Conservation (phyloP, 2,888 invertebrate genomes). For the Macaria liturata region DNA sequence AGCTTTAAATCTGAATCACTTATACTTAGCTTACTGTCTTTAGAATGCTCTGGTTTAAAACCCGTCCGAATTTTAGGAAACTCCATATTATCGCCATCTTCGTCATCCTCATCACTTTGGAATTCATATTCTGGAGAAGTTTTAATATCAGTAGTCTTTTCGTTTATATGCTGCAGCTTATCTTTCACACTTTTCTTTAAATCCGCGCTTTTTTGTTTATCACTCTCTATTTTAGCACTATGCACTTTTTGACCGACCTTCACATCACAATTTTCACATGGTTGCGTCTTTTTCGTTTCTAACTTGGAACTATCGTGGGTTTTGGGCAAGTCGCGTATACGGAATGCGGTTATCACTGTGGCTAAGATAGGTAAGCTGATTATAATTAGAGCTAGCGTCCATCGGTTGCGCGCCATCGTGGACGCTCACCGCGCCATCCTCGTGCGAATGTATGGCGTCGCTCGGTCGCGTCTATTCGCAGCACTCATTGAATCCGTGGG, state of each 20-base stretch:
- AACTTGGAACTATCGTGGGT: constrained; percentile 46
- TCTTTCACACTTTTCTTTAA: constrained; percentile 58
- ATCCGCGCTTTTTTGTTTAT: constrained; percentile 56
- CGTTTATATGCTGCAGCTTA: constrained; percentile 52
- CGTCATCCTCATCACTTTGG: constrained; percentile 53
- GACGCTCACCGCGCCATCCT: constrained; percentile 78
- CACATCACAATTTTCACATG: constrained; percentile 74
- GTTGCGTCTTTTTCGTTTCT: constrained; percentile 56
- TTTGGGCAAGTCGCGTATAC: constrained; percentile 75
- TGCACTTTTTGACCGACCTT: constrained; percentile 59
- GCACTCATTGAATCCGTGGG: constrained; percentile 56
- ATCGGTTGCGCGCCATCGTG: constrained; percentile 74
- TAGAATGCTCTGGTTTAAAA: constrained; percentile 41
- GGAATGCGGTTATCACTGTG: constrained; percentile 81
- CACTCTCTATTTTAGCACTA: constrained; percentile 70
- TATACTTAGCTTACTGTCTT: constrained; percentile 34
- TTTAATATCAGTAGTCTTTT: constrained; percentile 48
- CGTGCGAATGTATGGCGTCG: constrained; percentile 58
- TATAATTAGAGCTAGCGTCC: constrained; percentile 77
- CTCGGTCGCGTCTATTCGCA: constrained; percentile 64
- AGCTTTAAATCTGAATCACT: constrained; percentile 17
- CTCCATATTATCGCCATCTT: constrained; percentile 41
- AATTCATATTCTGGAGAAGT: constrained; percentile 46
- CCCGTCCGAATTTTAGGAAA: constrained; percentile 41
- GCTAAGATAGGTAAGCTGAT: constrained; percentile 73